Base-by-base conservation (phyloP, 2,888 invertebrate genomes). In the Melitaea athalia region DNA sequence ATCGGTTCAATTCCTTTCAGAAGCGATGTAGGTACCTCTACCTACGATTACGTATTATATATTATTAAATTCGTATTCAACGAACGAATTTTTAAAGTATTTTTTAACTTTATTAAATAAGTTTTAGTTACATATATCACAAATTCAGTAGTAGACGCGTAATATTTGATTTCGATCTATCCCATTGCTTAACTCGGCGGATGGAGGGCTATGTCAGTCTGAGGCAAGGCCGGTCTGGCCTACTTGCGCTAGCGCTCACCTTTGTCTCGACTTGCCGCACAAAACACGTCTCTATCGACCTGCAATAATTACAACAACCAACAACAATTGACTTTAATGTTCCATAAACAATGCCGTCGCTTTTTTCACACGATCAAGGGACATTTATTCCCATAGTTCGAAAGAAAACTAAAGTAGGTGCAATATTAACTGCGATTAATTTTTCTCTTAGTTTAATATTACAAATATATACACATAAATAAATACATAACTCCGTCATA, bases 141-240 rank as follows among this genome's bases (percentile, higher is more conserved):
- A 45, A 45, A 45, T 45, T 0, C 14, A 50, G 15, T 12, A 7
- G n/a, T 12, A 7, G n/a, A 15, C 49, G 15, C 38, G 53, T 53
- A 53, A 53, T 53, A 24, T 53, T 24, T 53, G 5, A 53, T 67
- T 69, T 66, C 67, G 47, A 62, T 72, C 64, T 69, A 72, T 72
- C 69, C 70, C 65, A 68, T 72, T 69, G 72, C 72, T 60, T 65
- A 70, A 70, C 70, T 67, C 64, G 59, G 62, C 75, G 80, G 84
- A 85, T 85, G 85, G 79, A 79, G 82, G 81, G 79, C 81, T 84
- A 81, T 81, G 84, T 82, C 84, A 77, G 76, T 75, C 73, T 74
- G 79, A 79, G 71, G 81, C 89, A 89, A 90, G 89, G 89, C 85
- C 87, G 79, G 79, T 76, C 75, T 87, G 91, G 87, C 91, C 91